Evolutionary conservation across 2,888 invertebrate genomes (phyloP), one percentile per base, ranked within the genome.

Genomic region (Panopea generosa): DNA sequence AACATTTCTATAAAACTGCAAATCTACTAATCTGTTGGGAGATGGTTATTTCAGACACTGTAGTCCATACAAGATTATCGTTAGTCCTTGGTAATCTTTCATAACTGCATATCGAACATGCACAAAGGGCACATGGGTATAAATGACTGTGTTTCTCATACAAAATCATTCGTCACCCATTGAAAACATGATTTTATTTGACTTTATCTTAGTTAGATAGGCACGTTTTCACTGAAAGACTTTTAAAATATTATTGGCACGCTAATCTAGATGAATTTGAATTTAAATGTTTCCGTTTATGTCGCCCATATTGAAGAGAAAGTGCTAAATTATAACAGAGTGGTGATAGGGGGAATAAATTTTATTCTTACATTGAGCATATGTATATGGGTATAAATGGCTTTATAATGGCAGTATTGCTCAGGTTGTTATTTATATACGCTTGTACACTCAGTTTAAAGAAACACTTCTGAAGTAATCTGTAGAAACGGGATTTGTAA

Each of bases 231-330:
- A 33, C n/a, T 61, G 53, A 38, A 56, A 62, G 49, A 53, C 20
- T 33, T 70, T 62, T 38, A 40, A 62, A 33, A 33, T 33, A 33
- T 26, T 24, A 56, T 2, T 56, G 62, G 62, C 69, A 70, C 38
- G 33, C 29, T 62, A 70, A 70, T 70, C 69, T 62, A 56, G 69
- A 70, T 62, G 33, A 38, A 70, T 70, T 40, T 47, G 29, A 24
- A 62, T 62, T 68, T 60, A 43, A 68, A 38, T 20, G 26, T 59
- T 57, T 29, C 59, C 49, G 38, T 43, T 60, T 68, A 68, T 38
- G 47, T 59, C n/a, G 24, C 33, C n/a, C 38, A 38, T 62, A 24
- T 26, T 33, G 16, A 16, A 33, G 49, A 24, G 27, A 61, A 27
- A 61, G 27, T 61, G 50, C 29, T 18, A 16, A 22, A 52, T 52